Evolutionary conservation across 2,797 vertebrate species (phyloP).

Genomic region (Yasuhikotakia modesta): DNA sequence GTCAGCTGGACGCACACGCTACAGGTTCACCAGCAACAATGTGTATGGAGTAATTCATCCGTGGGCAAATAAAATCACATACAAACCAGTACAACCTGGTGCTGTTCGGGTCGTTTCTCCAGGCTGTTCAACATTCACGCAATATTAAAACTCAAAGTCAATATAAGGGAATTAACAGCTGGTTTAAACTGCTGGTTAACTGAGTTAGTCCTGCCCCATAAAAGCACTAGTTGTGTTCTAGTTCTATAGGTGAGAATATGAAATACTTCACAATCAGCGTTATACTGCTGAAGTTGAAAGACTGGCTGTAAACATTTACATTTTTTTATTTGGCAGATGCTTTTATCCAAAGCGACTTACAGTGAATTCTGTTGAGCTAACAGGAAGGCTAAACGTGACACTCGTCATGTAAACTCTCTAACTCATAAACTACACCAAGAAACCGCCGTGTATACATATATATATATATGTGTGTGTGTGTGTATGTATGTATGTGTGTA

Average conservation of each 20-base stretch:
- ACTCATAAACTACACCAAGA: background rate
- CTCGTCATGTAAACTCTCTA: background rate
- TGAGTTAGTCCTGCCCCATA: background rate
- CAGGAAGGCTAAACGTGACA: too few species aligned
- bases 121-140: background rate
- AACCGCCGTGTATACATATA: too few species aligned
- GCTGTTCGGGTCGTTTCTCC: too few species aligned
- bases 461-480: too few species aligned
- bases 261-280: constrained; percentile 6
- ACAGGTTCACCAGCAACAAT: too few species aligned
- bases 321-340: too few species aligned
- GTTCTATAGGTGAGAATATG: background rate
- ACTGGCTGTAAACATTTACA: constrained; percentile 29
- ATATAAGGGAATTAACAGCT: background rate
- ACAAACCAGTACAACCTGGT: too few species aligned
- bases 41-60: background rate
- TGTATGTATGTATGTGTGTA: too few species aligned
- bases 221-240: background rate
- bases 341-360: too few species aligned
- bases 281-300: background rate
- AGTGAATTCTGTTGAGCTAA: too few species aligned
- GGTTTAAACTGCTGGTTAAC: background rate
- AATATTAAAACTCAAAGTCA: background rate
- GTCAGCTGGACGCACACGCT: background rate
- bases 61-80: background rate